These are phyloP conservation scores for Erannis defoliaria DNA, from an alignment of 2,888 invertebrate species.

Conservation along the genomic window DNA sequence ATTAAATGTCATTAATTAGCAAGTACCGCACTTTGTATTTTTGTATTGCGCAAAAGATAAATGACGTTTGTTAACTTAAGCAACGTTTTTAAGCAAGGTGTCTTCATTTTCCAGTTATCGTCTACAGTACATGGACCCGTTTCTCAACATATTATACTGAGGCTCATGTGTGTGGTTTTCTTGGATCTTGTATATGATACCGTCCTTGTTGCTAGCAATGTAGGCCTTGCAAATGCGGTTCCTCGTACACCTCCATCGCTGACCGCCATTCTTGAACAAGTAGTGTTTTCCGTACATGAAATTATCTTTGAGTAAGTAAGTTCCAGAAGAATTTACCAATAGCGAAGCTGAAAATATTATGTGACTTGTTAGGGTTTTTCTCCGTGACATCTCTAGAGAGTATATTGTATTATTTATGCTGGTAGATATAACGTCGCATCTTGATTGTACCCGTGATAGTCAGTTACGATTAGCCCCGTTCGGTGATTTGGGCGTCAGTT, in stretches of 20 bases:
- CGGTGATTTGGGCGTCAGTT: too few relatives aligned
- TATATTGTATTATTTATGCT: too few relatives aligned
- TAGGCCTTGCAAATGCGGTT: slow-evolving; percentile 6
- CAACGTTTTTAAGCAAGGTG: too few relatives aligned
- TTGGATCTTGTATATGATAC: slow-evolving; percentile 1
- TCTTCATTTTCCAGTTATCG: neutral
- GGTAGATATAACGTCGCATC: too few relatives aligned
- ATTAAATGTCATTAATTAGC: too few relatives aligned
- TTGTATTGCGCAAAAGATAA: too few relatives aligned
- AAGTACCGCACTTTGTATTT: too few relatives aligned
- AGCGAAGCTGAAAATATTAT: neutral
- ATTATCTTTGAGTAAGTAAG: slow-evolving; percentile 10
- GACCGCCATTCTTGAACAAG: slow-evolving; percentile 43
- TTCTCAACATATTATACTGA: neutral
- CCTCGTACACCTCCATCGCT: slow-evolving; percentile 10
- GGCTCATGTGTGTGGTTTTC: neutral
- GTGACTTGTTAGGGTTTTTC: neutral
- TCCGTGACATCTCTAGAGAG: too few relatives aligned
- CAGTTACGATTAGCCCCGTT: too few relatives aligned
- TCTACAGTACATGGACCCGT: neutral
- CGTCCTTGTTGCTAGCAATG: neutral
- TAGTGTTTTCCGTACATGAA: slow-evolving; percentile 52
- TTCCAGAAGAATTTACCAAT: neutral
- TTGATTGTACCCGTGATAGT: too few relatives aligned
- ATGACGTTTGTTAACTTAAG: too few relatives aligned